Evolutionary conservation across 1,140 invertebrate species (phyloP), one percentile per base, ranked within the genome.

Genomic region (Zaprionus capensis): DNA sequence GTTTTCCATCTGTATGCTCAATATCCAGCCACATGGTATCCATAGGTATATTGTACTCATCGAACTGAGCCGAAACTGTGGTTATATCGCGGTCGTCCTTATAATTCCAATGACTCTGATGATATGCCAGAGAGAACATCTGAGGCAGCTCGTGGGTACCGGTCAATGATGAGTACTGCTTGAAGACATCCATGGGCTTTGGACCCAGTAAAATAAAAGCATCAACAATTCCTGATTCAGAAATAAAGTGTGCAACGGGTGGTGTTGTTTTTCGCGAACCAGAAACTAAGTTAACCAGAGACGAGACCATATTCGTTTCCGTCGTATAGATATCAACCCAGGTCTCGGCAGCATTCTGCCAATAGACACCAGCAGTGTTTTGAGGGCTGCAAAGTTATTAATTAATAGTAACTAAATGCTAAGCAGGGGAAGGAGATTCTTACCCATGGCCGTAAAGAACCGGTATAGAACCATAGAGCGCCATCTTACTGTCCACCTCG

Each of bases 91-190:
- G 95, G 93, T 99, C 96, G 93, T 99, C 98, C 82, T 99, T 99
- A 93, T 99, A 99, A 93, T 99, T 99, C 99, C 99, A 99, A 55
- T 99, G 95, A 78, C 96, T 97, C 93, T 99, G 99, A 93, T 99
- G 99, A 93, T 99, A 99, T 12, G 95, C 98, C 63, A 99, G 93
- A 0, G 98, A 94, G 34, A 87, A 92, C 1, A 91, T 9, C 63
- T 94, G 94, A 26, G 99, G 99, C 62, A 99, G 92, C 24, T 96
- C 96, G 31, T 97, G 96, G 3, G 95, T 95, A 9, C 99, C 99
- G 57, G 98, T 99, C 0, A 99, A 93, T 12, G 92, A 92, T 1
- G 96, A 95, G 93, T 99, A 99, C 92, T 99, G 99, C 72, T 95
- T 94, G 82, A 98, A 97, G 1, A 97, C 95, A 93, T 99, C 97